Evolutionary conservation across 2,888 invertebrate species (phyloP).

Genomic region (Stictocephala bisonia): DNA sequence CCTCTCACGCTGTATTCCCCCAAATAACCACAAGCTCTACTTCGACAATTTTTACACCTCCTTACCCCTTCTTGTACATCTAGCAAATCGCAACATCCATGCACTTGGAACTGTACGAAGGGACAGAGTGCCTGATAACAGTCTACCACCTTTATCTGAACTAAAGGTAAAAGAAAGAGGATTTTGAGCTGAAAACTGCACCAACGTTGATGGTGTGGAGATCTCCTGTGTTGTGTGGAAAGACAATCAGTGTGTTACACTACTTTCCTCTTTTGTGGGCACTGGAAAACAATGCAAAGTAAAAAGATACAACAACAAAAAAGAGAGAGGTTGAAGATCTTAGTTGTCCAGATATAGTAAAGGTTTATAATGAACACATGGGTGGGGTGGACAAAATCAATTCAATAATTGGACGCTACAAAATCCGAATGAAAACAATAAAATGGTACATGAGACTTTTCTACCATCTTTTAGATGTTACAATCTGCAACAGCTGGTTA

Average conservation of each 20-base stretch:
- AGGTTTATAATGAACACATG: constrained; percentile 59
- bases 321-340: constrained; percentile 50
- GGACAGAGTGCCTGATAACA: constrained; percentile 61
- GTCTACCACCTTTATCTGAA: constrained; percentile 60
- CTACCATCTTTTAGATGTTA: constrained; percentile 53
- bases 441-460: constrained; percentile 61
- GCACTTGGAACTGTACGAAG: constrained; percentile 60
- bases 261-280: constrained; percentile 59
- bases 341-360: constrained; percentile 59
- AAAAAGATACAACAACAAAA: constrained; percentile 53
- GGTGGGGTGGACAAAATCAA: constrained; percentile 60
- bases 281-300: constrained; percentile 54
- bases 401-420: constrained; percentile 59
- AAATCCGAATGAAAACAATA: constrained; percentile 58
- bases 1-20: constrained; percentile 59
- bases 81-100: constrained; percentile 60
- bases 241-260: constrained; percentile 53
- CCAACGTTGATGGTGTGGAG: constrained; percentile 54
- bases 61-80: constrained; percentile 56
- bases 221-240: constrained; percentile 57
- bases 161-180: constrained; percentile 59
- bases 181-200: constrained; percentile 57
- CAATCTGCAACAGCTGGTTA: constrained; percentile 57
- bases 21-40: constrained; percentile 61
- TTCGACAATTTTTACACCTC: constrained; percentile 62